Evolutionary conservation across 2,888 invertebrate species (phyloP), one percentile per base, ranked within the genome.

Genomic region (Gymnoscelis rufifasciata): DNA sequence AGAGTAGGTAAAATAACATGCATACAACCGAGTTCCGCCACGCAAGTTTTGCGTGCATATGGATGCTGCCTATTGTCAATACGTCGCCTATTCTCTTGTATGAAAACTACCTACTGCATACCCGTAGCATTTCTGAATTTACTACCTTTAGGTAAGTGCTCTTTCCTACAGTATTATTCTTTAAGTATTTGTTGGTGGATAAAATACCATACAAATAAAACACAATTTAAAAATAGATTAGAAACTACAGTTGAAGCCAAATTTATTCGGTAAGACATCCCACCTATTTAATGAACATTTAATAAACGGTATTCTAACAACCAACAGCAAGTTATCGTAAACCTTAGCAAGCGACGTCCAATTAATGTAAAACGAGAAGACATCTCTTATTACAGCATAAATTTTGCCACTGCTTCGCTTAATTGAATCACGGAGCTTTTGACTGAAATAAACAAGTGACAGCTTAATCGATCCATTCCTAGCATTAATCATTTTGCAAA

Each of bases 291-390:
- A n/a, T n/a, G n/a, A 51, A 36, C 42, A 33, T 54, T 52, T 58
- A 61, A 60, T 62, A 38, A 62, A 60, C 52, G 44, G 51, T 14
- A 53, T 58, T 61, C 66, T 65, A 64, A 62, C 54, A 60, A 65
- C 60, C 57, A 64, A 62, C 58, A 64, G 62, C 65, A 67, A 72
- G 68, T 68, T 68, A 64, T 70, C 67, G 56, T 69, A 71, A 74
- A 67, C 60, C 68, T 68, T 68, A 62, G 57, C 68, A 40, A 57
- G 61, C 64, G 56, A 59, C 68, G 64, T 73, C 73, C 74, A 78
- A 79, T 79, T 79, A 81, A 74, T 70, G 66, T 68, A 68, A 72
- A 77, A 73, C 60, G 70, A 75, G 70, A 68, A 60, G 63, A 70
- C 59, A 57, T 66, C 68, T 78, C 71, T 59, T 55, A 71, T 79